These are phyloP conservation scores for Sipunculus nudus DNA, from an alignment of 2,888 invertebrate species.

Conservation along the genomic window DNA sequence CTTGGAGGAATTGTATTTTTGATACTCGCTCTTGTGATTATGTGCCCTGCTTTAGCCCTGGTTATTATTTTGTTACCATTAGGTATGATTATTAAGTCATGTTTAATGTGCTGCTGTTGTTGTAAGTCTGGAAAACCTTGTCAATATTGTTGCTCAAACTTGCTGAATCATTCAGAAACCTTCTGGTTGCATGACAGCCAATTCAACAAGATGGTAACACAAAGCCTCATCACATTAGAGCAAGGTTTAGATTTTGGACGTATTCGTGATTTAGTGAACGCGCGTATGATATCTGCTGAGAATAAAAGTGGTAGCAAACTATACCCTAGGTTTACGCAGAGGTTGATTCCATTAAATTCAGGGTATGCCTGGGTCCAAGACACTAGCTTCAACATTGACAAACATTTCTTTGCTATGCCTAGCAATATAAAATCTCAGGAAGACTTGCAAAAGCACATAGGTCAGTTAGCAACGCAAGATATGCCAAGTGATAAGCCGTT, in stretches of 20 bases:
- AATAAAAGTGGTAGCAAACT: conserved; percentile 61
- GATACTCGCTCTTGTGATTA: conserved; percentile 65
- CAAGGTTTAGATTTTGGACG: conserved; percentile 67
- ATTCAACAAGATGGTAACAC: conserved; percentile 62
- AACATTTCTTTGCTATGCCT: conserved; percentile 68
- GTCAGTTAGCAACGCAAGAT: conserved; percentile 65
- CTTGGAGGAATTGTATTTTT: conserved; percentile 55
- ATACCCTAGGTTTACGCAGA: conserved; percentile 69
- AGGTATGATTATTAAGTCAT: conserved; percentile 54
- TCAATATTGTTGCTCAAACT: conserved; percentile 54
- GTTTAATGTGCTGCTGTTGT: conserved; percentile 56
- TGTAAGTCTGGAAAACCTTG: conserved; percentile 48
- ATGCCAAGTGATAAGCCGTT: conserved; percentile 68
- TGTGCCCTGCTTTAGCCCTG: conserved; percentile 66
- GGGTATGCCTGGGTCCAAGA: conserved; percentile 70
- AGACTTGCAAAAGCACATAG: conserved; percentile 68
- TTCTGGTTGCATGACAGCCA: conserved; percentile 67
- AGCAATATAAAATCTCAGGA: conserved; percentile 56
- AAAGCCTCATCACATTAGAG: conserved; percentile 69
- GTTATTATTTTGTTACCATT: conserved; percentile 65
- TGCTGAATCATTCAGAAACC: conserved; percentile 66
- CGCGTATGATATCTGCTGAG: conserved; percentile 66
- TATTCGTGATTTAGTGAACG: conserved; percentile 67
- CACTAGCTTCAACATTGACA: conserved; percentile 68
- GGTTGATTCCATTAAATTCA: conserved; percentile 63